A percentile compares a stretch with the other conserved stretches of the same genome.
phyloP scores from a whole-genome alignment of 1,140 invertebrate genomes.

The Drosophila sechellia region DNA sequence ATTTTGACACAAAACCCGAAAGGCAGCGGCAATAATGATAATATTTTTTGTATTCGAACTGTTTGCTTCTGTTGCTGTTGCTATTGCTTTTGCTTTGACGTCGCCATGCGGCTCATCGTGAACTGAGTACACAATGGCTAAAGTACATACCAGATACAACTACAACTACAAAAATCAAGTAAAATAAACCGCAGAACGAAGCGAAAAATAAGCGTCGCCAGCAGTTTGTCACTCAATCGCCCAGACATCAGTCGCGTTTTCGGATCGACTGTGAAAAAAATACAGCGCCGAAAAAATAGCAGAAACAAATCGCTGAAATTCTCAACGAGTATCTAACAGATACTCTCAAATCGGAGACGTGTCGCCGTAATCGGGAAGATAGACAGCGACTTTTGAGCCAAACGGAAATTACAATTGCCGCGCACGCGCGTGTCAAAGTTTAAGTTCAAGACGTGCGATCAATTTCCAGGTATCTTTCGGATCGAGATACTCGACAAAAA shows the following conservation, averaged over 20 bases:
- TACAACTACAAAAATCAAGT: conserved; percentile 50
- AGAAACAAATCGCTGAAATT: conserved; percentile 20
- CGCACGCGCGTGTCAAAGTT: conserved; percentile 60
- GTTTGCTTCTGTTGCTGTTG: conserved; percentile 35
- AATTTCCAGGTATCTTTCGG: conserved; percentile 29
- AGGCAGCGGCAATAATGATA: conserved; percentile 41
- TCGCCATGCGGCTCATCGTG: conserved; percentile 69
- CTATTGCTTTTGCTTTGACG: conserved; percentile 31
- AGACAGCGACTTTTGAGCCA: conserved; percentile 21
- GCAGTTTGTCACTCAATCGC: conserved; percentile 82
- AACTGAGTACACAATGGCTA: conserved; percentile 80
- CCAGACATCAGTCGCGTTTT: conserved; percentile 77
- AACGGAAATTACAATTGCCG: conserved; percentile 28
- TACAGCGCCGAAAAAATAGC: conserved; percentile 5
- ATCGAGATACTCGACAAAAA: conserved; percentile 34
- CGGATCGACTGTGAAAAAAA: conserved; percentile 30
- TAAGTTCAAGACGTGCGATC: conserved; percentile 49
- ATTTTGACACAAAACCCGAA: conserved; percentile 30
- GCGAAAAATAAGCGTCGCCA: conserved; percentile 63
- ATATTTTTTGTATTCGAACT: conserved; percentile 50
- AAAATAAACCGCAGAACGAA: conserved; percentile 72
- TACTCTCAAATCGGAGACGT: conserved; percentile 43
- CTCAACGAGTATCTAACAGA: conserved; percentile 52
- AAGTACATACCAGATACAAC: conserved; percentile 69
- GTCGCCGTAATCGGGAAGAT: conserved; percentile 24